Evolutionary conservation across 1,140 invertebrate genomes (phyloP), one percentile per base, ranked within the genome.

Genomic region (Cydia strobilella): DNA sequence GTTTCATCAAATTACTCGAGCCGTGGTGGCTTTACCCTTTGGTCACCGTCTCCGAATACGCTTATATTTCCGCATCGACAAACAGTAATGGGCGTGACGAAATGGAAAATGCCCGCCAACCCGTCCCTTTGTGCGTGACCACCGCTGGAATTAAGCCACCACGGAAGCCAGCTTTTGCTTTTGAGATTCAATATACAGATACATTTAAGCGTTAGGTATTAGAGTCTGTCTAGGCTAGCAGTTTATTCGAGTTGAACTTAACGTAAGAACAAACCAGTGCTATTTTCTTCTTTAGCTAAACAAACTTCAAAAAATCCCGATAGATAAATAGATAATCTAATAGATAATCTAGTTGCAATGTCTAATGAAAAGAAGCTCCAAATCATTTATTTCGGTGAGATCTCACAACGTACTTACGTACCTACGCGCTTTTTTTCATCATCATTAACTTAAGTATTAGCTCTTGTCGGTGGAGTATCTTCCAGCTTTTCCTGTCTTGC

Each of bases 121-220:
- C 48, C 48, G 63, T 31, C 63, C 63, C 27, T 65, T 65, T 35
- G 25, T 65, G 20, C 54, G 63, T 65, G 63, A 63, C 59, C 63
- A 63, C 59, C 63, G 9, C 54, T 31, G 25, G 63, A 65, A 15
- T 31, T 35, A n/a, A 65, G n/a, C 27, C 13, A 1, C 63, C 15
- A n/a, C n/a, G 10, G 10, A 27, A 25, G 62, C 23, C n/a, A 25
- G 23, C 62, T 62, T 62, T 9, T n/a, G 63, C 12, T 35, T 59
- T 59, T 35, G 18, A 65, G 63, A 65, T 65, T 65, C 5, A 65
- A 65, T 65, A 65, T 27, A 65, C 63, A 31, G 63, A 65, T 65
- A 35, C 12, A n/a, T 35, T 65, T 65, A 1, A 59, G 18, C 7
- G 54, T 10, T 20, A n/a, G n/a, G n/a, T n/a, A 59, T 59, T 12